Base-by-base conservation (phyloP, 2,113 vertebrate species). In the Paracanthobrama guichenoti region DNA sequence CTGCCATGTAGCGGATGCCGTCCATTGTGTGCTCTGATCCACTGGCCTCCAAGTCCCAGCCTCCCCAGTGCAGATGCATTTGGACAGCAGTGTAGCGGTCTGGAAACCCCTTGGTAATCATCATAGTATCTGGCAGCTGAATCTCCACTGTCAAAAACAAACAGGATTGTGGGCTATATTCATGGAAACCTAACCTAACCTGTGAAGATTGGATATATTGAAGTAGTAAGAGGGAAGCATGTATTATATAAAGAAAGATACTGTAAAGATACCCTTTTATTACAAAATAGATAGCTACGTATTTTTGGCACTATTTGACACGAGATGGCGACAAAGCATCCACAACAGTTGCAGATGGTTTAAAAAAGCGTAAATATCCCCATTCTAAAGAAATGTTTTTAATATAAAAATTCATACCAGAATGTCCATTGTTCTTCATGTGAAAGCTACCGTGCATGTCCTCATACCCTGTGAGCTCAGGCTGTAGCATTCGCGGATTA, bases 1-100 rank as follows among this genome's bases (percentile, higher is more conserved):
- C 97, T 0, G 95, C 95, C 0, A 94, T 91, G 80, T 94, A 96
- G 31, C 97, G 93, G 87, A 94, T 93, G 7, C 97, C 96, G 0
- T 99, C 95, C 0, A 98, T 0, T 4, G 97, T 98, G 91, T 99
- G 98, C 86, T 99, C 97, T 0, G 97, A 95, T 80, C 97, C 97
- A 0, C 97, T 97, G 86, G 89, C 93, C 89, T 97, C 96, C 11
- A 91, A 87, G 79, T 94, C 91, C 76, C 87, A 92, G 4, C 96
- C 96, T 0, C 97, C 97, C 97, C 98, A 98, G 91, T 99, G 97
- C 69, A 97, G 93, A 84, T 99, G 97, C 95, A 98, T 95, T 92
- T 98, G 97, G 22, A 95, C 85, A 0, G 97, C 96, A 0, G 91
- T 93, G 90, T 95, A 98, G 67, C 22, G 9, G 0, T 86, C 87